Conservation (phyloP, 2,888 invertebrate genomes). For the Anticlea derivata region DNA sequence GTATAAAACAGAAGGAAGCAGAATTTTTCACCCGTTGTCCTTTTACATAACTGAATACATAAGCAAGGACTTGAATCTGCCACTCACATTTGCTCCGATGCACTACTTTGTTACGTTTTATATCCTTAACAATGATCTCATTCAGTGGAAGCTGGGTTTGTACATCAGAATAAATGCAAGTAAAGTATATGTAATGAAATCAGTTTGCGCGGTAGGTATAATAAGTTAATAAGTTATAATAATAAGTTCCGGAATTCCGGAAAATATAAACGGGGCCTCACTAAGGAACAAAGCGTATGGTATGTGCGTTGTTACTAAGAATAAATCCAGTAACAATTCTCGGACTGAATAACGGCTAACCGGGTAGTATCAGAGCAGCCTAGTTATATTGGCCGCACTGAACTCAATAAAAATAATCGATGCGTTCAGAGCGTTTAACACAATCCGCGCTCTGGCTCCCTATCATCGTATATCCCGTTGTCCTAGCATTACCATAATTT, state of each 20-base stretch:
- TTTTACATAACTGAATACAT: conserved; percentile 50
- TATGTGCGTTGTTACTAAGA: too few species aligned
- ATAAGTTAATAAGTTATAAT: too few species aligned
- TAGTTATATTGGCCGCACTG: too few species aligned
- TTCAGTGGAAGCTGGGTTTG: conserved; percentile 19
- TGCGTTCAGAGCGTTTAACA: not conserved
- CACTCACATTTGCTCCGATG: conserved; percentile 31
- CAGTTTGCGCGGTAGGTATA: too few species aligned
- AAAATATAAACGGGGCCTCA: too few species aligned
- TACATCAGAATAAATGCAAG: not conserved
- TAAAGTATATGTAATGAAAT: not conserved
- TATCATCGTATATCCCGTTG: not conserved
- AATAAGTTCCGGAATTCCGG: too few species aligned
- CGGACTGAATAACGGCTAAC: too few species aligned
- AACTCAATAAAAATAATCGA: not conserved
- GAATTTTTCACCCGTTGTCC: conserved; percentile 44
- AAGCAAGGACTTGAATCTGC: conserved; percentile 45
- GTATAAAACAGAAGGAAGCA: conserved; percentile 37
- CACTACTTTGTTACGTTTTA: conserved; percentile 26
- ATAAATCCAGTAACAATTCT: too few species aligned
- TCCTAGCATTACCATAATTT: conserved; percentile 10
- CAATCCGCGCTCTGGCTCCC: not conserved
- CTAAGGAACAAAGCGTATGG: too few species aligned
- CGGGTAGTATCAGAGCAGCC: too few species aligned
- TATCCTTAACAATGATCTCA: conserved; percentile 30